These are phyloP conservation scores for Hydrotaea diabolus DNA, from an alignment of 2,888 invertebrate genomes.

Conservation along the genomic window DNA sequence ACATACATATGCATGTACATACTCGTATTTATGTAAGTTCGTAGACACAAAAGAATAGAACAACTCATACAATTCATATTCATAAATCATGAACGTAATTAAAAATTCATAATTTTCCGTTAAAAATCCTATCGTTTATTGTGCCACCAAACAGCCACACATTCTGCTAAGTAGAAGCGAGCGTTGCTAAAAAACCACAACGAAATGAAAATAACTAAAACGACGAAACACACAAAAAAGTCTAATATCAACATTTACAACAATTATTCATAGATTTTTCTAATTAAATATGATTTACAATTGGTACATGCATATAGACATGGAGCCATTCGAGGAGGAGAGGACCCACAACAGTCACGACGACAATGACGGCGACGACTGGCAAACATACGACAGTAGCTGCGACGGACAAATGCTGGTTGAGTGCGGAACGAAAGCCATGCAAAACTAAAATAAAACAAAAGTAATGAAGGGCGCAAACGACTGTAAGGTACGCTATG, in stretches of 20 bases:
- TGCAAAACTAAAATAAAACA: conserved; percentile 47
- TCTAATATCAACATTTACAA: conserved; percentile 61
- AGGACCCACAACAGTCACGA: conserved; percentile 14
- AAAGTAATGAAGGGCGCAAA: conserved; percentile 12
- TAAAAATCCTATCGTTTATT: conserved; percentile 53
- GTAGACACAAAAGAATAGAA: conserved; percentile 47
- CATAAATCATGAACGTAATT: conserved; percentile 49
- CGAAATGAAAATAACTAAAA: neutral
- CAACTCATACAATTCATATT: conserved; percentile 43
- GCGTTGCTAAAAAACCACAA: neutral
- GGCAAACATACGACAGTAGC: neutral
- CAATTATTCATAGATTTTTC: conserved; percentile 67
- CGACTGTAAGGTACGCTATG: no score
- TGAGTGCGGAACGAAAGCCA: conserved; percentile 48
- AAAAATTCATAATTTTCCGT: conserved; percentile 66
- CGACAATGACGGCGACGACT: no score
- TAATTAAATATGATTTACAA: conserved; percentile 68
- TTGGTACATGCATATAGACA: conserved; percentile 64
- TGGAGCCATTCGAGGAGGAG: conserved; percentile 47
- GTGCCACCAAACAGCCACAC: conserved; percentile 27
- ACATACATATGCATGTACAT: no score
- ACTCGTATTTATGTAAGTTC: no score
- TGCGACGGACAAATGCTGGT: neutral
- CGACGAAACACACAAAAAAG: conserved; percentile 38
- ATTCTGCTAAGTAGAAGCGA: neutral